phyloP scores from a whole-genome alignment of 1,140 invertebrate species.

The Ruditapes philippinarum region DNA sequence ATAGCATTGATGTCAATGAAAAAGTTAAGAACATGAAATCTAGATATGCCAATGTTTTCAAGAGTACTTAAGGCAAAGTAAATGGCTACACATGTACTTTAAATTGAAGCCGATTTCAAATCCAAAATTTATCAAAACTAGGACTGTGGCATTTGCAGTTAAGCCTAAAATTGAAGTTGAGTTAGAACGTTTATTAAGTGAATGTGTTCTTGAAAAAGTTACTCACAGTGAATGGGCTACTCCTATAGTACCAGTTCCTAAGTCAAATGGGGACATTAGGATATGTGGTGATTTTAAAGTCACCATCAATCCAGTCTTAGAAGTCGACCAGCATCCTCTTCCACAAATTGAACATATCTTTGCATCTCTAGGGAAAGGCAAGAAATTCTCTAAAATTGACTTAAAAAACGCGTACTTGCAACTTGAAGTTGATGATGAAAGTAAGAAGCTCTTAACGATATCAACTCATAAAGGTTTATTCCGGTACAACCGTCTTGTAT shows the following conservation, averaged over 20 bases:
- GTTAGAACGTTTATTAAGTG: too few species aligned
- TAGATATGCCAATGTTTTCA: neutral
- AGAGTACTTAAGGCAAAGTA: too few species aligned
- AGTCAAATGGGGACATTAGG: constrained; percentile 88
- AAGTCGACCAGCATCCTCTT: too few species aligned
- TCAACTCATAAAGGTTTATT: constrained; percentile 87
- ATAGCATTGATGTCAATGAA: too few species aligned
- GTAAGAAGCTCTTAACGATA: constrained; percentile 76
- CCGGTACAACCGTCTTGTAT: constrained; percentile 86
- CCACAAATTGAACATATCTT: too few species aligned
- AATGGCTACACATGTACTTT: constrained; percentile 55
- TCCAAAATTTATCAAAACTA: constrained; percentile 45
- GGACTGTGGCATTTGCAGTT: constrained; percentile 84
- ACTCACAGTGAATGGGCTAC: too few species aligned
- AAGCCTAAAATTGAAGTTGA: too few species aligned
- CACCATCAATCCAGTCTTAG: too few species aligned
- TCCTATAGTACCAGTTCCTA: too few species aligned
- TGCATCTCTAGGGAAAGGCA: too few species aligned
- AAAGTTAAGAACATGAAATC: too few species aligned
- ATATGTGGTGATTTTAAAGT: constrained; percentile 8
- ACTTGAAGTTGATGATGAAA: too few species aligned
- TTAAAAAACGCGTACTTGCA: constrained; percentile 79
- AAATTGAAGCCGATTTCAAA: constrained; percentile 32
- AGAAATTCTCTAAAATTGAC: constrained; percentile 79
- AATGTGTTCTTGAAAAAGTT: neutral